Conservation (phyloP, 1,140 invertebrate species). For the Zophobas morio region DNA sequence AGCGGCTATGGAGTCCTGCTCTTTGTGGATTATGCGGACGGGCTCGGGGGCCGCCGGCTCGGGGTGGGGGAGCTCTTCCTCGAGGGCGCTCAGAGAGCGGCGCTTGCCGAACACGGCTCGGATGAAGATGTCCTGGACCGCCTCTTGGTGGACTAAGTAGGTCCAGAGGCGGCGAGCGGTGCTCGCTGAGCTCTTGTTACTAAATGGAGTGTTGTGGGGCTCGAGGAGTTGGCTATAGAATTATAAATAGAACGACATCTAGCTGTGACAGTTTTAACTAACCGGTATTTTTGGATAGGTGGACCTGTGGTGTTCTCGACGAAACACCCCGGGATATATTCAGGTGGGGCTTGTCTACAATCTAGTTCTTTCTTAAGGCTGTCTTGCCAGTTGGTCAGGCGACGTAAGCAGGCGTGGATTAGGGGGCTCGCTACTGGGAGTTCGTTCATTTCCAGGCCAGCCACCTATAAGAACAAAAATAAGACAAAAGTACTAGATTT, state of each 20-base stretch:
- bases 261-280: not conserved
- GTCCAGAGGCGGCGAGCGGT: constrained; percentile 93
- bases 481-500: not conserved
- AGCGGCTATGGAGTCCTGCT: constrained; percentile 97
- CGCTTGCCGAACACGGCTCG: constrained; percentile 92
- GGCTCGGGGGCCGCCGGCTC: constrained; percentile 76
- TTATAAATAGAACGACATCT: not conserved
- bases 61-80: constrained; percentile 67
- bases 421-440: constrained; percentile 94
- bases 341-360: constrained; percentile 79
- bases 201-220: constrained; percentile 96
- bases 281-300: constrained; percentile 93
- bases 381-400: constrained; percentile 91
- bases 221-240: constrained; percentile 78
- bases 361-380: constrained; percentile 82
- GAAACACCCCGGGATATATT: constrained; percentile 90
- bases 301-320: constrained; percentile 81
- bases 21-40: constrained; percentile 97
- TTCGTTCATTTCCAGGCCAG: constrained; percentile 74
- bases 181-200: constrained; percentile 80
- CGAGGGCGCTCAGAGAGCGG: constrained; percentile 68
- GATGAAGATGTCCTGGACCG: constrained; percentile 95
- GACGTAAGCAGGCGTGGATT: constrained; percentile 89
- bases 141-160: constrained; percentile 93
- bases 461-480: constrained; percentile 58